These are phyloP conservation scores for Scaptomyza pallida DNA, from an alignment of 1,140 invertebrate species.

Conservation along the genomic window DNA sequence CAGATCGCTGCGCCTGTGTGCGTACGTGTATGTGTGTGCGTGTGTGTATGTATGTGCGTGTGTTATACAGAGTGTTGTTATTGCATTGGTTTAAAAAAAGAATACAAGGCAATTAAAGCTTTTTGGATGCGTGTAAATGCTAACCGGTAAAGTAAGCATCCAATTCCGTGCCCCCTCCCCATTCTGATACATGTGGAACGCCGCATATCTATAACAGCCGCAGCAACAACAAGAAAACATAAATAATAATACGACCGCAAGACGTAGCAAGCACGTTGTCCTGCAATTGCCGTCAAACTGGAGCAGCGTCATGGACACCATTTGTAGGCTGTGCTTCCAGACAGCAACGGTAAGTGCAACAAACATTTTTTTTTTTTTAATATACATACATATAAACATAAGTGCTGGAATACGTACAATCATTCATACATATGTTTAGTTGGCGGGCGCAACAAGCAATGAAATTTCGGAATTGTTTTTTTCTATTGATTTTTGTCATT, in stretches of 20 bases:
- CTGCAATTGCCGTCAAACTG: slow-evolving; percentile 57
- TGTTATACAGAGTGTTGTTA: slow-evolving; percentile 46
- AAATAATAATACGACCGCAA: slow-evolving; percentile 44
- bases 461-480: slow-evolving; percentile 49
- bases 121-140: slow-evolving; percentile 47
- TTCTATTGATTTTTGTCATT: slow-evolving; percentile 81
- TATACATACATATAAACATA: not conserved
- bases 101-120: slow-evolving; percentile 49
- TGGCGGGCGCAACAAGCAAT: slow-evolving; percentile 44
- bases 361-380: slow-evolving; percentile 6
- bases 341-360: slow-evolving; percentile 78
- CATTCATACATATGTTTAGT: slow-evolving; percentile 7
- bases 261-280: slow-evolving; percentile 58
- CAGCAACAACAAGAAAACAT: slow-evolving; percentile 14
- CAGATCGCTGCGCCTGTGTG: slow-evolving; percentile 38
- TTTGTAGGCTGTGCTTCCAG: slow-evolving; percentile 83
- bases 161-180: slow-evolving; percentile 18
- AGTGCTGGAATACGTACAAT: not conserved
- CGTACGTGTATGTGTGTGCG: slow-evolving; percentile 9
- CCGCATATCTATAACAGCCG: slow-evolving; percentile 33
- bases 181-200: slow-evolving; percentile 33
- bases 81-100: slow-evolving; percentile 49
- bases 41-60: too few species aligned
- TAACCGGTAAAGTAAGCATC: slow-evolving; percentile 67
- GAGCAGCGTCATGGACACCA: slow-evolving; percentile 81